phyloP scores from a whole-genome alignment of 2,888 invertebrate species.

The Sthenelais limicola region DNA sequence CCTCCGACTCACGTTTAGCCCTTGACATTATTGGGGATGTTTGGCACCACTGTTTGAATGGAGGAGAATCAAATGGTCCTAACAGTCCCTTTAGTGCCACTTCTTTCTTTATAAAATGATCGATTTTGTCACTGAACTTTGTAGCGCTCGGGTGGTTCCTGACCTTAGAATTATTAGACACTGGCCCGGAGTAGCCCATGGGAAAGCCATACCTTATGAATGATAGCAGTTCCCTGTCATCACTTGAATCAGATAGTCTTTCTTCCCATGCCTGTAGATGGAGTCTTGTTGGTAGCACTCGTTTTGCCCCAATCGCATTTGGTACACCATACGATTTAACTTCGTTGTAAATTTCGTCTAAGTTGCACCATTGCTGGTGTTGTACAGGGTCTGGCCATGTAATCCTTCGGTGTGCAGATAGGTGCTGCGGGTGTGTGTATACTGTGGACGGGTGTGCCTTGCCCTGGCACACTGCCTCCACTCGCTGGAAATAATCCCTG shows the following conservation, averaged over 20 bases:
- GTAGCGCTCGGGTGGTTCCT: conserved; percentile 2
- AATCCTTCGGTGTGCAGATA: too few relatives aligned
- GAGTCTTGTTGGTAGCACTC: too few relatives aligned
- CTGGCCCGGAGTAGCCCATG: background rate
- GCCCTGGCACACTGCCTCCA: too few relatives aligned
- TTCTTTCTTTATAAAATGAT: background rate
- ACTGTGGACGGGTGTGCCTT: too few relatives aligned
- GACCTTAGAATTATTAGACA: background rate
- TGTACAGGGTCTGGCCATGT: too few relatives aligned
- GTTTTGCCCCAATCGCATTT: too few relatives aligned
- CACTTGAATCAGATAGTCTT: background rate
- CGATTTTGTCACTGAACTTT: background rate
- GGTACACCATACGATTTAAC: too few relatives aligned
- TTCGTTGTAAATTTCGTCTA: too few relatives aligned
- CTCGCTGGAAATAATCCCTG: too few relatives aligned
- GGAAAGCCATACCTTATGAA: conserved; percentile 4
- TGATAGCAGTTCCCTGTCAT: background rate
- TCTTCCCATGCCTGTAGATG: too few relatives aligned
- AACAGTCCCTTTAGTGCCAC: background rate
- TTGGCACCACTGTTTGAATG: background rate
- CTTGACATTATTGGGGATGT: background rate
- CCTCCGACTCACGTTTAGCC: background rate
- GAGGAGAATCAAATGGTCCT: background rate
- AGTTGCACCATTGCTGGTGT: too few relatives aligned
- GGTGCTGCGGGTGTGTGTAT: too few relatives aligned